Evolutionary conservation across 37 sponge, comb jelly and placozoan species (phyloP).

Genomic region (Agelas oroides): DNA sequence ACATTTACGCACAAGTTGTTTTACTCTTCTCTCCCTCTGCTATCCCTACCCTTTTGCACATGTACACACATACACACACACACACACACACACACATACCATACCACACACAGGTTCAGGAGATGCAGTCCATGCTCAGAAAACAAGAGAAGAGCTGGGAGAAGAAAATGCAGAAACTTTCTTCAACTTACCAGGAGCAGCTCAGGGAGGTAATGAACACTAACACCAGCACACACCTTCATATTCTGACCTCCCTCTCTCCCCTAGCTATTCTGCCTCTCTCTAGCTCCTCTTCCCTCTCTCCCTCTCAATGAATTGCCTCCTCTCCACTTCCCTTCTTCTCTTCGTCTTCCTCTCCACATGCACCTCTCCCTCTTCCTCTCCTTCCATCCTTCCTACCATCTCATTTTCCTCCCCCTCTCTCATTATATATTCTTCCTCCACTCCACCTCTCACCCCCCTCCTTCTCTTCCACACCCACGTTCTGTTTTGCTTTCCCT

Average conservation of each 20-base stretch:
- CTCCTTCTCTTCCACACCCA: background rate
- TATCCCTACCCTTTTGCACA: background rate
- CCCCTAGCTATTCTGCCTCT: too few species aligned
- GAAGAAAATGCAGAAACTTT: conserved; percentile 44
- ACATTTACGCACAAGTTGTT: too few species aligned
- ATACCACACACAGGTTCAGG: conserved; percentile 13
- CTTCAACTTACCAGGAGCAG: conserved; percentile 43
- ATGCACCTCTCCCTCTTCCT: too few species aligned
- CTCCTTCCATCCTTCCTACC: too few species aligned
- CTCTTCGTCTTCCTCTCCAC: too few species aligned
- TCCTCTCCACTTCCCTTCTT: too few species aligned
- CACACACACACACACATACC: conserved; percentile 2
- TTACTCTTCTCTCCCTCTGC: background rate
- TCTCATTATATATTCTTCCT: background rate
- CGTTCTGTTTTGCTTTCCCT: background rate
- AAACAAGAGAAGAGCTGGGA: conserved; percentile 70
- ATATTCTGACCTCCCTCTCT: too few species aligned
- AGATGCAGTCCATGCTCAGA: conserved; percentile 42
- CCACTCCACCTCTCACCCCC: background rate
- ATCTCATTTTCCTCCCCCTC: background rate
- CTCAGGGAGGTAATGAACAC: conserved; percentile 43
- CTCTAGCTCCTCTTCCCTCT: too few species aligned
- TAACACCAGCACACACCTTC: conserved; percentile 39
- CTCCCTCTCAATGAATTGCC: too few species aligned
- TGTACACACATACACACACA: conserved; percentile 6